Conservation (phyloP, 2,888 invertebrate species). For the Philaethria dido region DNA sequence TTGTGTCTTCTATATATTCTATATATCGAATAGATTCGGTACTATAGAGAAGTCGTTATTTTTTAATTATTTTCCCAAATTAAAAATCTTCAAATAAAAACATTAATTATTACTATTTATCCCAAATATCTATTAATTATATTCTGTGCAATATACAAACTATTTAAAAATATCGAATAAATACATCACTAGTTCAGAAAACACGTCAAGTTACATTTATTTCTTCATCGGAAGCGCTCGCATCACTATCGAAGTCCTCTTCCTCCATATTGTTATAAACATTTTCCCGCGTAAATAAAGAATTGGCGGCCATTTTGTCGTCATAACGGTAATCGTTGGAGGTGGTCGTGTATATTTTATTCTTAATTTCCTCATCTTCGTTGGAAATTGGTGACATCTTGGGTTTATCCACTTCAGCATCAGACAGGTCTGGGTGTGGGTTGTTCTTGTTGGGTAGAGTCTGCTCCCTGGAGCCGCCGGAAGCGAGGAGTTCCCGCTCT, state of each 20-base stretch:
- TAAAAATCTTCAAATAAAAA: neutral
- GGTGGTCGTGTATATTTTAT: conserved; percentile 66
- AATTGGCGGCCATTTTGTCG: conserved; percentile 66
- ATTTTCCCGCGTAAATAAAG: conserved; percentile 61
- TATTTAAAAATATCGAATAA: conserved; percentile 12
- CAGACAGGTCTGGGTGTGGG: conserved; percentile 96
- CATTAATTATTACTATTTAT: neutral
- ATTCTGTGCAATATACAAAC: conserved; percentile 26
- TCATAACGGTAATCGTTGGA: conserved; percentile 67
- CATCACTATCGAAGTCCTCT: conserved; percentile 80
- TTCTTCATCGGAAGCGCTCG: conserved; percentile 90
- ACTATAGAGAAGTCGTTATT: neutral
- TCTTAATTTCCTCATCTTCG: conserved; percentile 66
- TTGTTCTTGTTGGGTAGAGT: conserved; percentile 98
- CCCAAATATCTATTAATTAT: conserved; percentile 6
- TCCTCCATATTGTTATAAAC: conserved; percentile 68
- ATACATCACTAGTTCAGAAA: conserved; percentile 46
- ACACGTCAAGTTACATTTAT: conserved; percentile 94
- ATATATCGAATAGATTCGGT: too few species aligned
- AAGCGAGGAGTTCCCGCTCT: conserved; percentile 96
- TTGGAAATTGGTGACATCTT: conserved; percentile 85
- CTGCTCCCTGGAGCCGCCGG: conserved; percentile 96
- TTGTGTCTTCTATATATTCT: too few species aligned
- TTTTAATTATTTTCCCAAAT: neutral
- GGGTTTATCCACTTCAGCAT: conserved; percentile 92